phyloP scores from a whole-genome alignment of 23 tunicate genomes.

The Phallusia fumigata region DNA sequence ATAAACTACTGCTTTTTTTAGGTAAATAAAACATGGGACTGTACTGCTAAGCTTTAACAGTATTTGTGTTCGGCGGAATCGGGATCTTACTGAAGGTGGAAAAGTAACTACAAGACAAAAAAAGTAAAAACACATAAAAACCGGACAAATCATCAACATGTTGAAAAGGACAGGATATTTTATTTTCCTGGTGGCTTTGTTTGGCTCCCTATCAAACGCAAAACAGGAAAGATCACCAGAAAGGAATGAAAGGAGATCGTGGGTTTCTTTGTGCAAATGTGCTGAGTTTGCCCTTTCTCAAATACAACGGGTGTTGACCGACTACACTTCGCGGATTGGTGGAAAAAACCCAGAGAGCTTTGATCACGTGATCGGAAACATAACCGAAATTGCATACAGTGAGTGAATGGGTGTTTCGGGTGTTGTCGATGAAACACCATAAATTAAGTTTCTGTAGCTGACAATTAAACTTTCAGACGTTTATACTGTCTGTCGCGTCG shows the following conservation, averaged over 20 bases:
- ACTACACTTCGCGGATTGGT: slow-evolving; percentile 26
- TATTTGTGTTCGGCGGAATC: too few species aligned
- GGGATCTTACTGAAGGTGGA: too few species aligned
- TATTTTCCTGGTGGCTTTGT: neutral
- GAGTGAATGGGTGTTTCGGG: slow-evolving; percentile 26
- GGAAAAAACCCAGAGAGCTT: slow-evolving; percentile 41
- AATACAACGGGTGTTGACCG: slow-evolving; percentile 38
- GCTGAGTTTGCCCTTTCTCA: slow-evolving; percentile 56
- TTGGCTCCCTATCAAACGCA: neutral
- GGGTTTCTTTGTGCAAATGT: slow-evolving; percentile 63
- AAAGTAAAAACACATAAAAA: too few species aligned
- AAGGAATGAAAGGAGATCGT: neutral
- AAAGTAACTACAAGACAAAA: too few species aligned
- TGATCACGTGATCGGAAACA: slow-evolving; percentile 63
- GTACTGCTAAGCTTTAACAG: too few species aligned
- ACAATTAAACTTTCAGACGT: neutral
- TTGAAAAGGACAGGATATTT: too few species aligned
- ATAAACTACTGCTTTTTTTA: too few species aligned
- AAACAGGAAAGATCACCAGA: neutral
- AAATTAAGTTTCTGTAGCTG: neutral
- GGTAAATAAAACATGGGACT: too few species aligned
- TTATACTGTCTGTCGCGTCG: neutral
- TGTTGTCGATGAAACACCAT: neutral
- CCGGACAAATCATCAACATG: too few species aligned
- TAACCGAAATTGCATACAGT: slow-evolving; percentile 72